Evolutionary conservation across 2,113 vertebrate species (phyloP).

Genomic region (Salvelinus namaycush): DNA sequence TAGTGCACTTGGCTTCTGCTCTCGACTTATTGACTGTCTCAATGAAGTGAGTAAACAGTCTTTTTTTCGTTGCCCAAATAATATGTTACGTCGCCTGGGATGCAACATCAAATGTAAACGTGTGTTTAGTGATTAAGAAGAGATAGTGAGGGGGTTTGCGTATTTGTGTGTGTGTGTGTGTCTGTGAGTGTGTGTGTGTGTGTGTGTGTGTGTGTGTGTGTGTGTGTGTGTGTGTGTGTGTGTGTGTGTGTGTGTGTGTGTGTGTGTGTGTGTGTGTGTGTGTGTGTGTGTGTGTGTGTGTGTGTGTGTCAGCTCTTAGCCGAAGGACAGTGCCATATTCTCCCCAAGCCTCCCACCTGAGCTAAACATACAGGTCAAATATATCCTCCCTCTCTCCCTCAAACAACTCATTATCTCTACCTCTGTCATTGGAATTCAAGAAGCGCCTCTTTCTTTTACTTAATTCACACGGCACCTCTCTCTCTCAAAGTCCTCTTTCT

Average conservation of each 20-base stretch:
- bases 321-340: not conserved
- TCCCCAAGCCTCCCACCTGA: too few relatives aligned
- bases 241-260: not conserved
- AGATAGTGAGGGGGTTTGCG: slow-evolving; percentile 42
- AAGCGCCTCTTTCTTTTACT: slow-evolving; percentile 8
- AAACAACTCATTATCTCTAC: slow-evolving; percentile 75
- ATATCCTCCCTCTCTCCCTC: slow-evolving; percentile 59
- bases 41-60: slow-evolving; percentile 69
- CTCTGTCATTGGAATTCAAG: slow-evolving; percentile 66
- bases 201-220: not conserved
- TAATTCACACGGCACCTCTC: slow-evolving; percentile 65
- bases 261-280: not conserved
- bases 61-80: slow-evolving; percentile 51
- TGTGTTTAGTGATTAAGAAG: slow-evolving; percentile 58
- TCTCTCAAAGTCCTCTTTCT: not conserved
- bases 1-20: slow-evolving; percentile 73
- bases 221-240: slow-evolving; percentile 5
- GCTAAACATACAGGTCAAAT: slow-evolving; percentile 22
- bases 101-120: slow-evolving; percentile 56
- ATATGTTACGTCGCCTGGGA: slow-evolving; percentile 60
- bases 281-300: not conserved
- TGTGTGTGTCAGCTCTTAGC: slow-evolving; percentile 3
- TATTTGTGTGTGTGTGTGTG: not conserved
- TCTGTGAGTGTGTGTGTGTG: too few relatives aligned
- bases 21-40: slow-evolving; percentile 69